These are phyloP conservation scores for Picus viridis DNA, from an alignment of 2,797 vertebrate species.

Conservation along the genomic window DNA sequence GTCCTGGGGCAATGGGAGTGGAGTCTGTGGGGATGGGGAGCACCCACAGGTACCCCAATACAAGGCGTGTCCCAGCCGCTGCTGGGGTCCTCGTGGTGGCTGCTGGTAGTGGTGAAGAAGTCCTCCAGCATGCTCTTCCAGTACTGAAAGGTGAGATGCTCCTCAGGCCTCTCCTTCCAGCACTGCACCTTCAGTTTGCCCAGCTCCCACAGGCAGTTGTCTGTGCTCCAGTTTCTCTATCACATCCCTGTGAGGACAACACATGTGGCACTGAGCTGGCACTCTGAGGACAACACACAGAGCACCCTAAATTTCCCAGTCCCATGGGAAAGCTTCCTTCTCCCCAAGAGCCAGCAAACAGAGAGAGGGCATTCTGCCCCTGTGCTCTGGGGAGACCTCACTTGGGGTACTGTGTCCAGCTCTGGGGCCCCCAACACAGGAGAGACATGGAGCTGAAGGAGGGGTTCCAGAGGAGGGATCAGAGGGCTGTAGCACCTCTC, in stretches of 20 bases:
- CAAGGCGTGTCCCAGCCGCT: fast-evolving
- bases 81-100: constrained; percentile 73
- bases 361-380: too few species aligned
- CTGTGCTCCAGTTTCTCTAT: constrained; percentile 93
- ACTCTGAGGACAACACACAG: too few species aligned
- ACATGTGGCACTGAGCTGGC: fast-evolving
- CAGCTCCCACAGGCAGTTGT: constrained; percentile 87
- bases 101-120: constrained; percentile 95
- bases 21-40: neutral
- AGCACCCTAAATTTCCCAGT: neutral
- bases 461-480: too few species aligned
- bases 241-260: constrained; percentile 85
- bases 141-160: constrained; percentile 92
- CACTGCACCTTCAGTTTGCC: constrained; percentile 88
- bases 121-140: constrained; percentile 92
- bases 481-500: too few species aligned
- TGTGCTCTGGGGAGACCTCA: too few species aligned
- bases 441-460: too few species aligned
- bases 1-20: fast-evolving
- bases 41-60: fast-evolving
- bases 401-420: too few species aligned
- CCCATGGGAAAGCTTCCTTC: neutral
- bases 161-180: constrained; percentile 90
- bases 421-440: too few species aligned
- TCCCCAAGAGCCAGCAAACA: too few species aligned